phyloP scores from a whole-genome alignment of 2,113 vertebrate species.

The Salvator merianae region DNA sequence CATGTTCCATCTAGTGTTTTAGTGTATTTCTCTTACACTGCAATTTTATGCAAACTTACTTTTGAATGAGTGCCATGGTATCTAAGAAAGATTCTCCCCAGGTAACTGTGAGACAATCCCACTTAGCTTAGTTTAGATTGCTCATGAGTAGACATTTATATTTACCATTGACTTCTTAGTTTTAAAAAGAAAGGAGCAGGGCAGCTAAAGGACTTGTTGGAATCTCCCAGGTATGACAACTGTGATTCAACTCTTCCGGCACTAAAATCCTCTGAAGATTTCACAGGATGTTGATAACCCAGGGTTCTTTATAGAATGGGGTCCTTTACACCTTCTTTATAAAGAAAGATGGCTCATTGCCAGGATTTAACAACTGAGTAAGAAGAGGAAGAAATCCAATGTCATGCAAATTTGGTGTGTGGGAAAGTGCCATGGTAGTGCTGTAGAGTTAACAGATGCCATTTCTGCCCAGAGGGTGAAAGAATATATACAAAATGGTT shows the following conservation, averaged over 20 bases:
- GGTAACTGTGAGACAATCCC: neutral
- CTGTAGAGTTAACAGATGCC: constrained; percentile 53
- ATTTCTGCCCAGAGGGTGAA: constrained; percentile 22
- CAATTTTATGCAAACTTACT: neutral
- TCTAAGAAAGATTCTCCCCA: neutral
- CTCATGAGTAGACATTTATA: neutral
- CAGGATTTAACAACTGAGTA: constrained; percentile 35
- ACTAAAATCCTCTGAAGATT: accelerated
- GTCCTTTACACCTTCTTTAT: neutral
- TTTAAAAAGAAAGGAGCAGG: neutral
- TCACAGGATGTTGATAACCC: neutral
- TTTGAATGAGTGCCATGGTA: neutral
- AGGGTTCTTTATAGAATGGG: neutral
- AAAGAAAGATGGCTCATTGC: neutral
- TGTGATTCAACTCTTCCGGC: neutral
- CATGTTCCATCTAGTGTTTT: neutral
- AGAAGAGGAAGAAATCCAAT: constrained; percentile 31
- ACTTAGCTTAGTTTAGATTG: neutral
- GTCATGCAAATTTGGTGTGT: constrained; percentile 24
- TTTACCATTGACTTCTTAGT: neutral
- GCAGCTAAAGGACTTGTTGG: neutral
- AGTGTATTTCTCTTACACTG: neutral
- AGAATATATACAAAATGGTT: constrained; percentile 21
- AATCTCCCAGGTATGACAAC: neutral
- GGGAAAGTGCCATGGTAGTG: neutral